Evolutionary conservation across 2,113 vertebrate species (phyloP).

Genomic region (Psettodes erumei): DNA sequence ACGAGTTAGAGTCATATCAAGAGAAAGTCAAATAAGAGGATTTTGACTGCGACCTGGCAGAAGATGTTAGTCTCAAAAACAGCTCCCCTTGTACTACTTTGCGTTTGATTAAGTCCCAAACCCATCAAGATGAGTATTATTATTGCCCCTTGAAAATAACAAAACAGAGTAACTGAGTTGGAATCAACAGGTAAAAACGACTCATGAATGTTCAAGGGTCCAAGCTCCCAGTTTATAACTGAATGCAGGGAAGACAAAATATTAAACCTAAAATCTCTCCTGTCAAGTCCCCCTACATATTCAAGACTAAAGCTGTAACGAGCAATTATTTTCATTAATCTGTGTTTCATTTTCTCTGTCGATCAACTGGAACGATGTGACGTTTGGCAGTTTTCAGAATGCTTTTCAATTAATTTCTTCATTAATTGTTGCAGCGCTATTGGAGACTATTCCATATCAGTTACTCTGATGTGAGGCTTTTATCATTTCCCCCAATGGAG

Average conservation of each 20-base stretch:
- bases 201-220: background rate
- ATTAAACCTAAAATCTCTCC: background rate
- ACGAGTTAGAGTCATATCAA: constrained; percentile 19
- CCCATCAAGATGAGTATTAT: constrained; percentile 29
- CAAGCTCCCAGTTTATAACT: background rate
- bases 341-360: background rate
- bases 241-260: background rate
- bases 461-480: constrained; percentile 39
- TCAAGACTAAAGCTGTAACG: background rate
- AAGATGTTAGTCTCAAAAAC: constrained; percentile 59
- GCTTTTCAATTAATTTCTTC: background rate
- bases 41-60: constrained; percentile 17
- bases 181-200: constrained; percentile 26
- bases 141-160: background rate
- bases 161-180: constrained; percentile 56
- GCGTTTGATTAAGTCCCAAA: constrained; percentile 40
- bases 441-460: constrained; percentile 55
- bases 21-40: constrained; percentile 19
- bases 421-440: background rate
- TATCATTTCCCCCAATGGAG: constrained; percentile 31
- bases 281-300: background rate
- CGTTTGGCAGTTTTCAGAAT: background rate
- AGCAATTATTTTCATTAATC: background rate
- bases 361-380: background rate
- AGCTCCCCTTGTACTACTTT: constrained; percentile 27